These are phyloP conservation scores for Hydrozoanthus gracilis DNA, from an alignment of 92 coral and sea anemone genomes.

Conservation along the genomic window DNA sequence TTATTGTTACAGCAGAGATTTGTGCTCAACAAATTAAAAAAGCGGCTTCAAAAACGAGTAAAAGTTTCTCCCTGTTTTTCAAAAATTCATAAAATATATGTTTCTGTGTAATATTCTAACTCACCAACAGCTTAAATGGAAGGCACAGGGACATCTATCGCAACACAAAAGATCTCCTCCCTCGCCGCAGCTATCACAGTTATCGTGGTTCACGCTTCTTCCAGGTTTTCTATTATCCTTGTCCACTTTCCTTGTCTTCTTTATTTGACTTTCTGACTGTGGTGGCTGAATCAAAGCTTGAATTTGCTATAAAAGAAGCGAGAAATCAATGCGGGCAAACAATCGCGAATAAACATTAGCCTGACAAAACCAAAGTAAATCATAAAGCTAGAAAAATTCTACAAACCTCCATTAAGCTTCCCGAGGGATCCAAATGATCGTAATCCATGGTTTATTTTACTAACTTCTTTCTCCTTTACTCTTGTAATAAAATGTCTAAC, in stretches of 20 bases:
- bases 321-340: conserved; percentile 43
- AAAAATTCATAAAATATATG: conserved; percentile 1
- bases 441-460: conserved; percentile 78
- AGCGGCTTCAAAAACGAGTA: neutral
- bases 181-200: conserved; percentile 99
- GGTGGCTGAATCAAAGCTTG: conserved; percentile 99
- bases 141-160: conserved; percentile 98
- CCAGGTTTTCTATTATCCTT: conserved; percentile 92
- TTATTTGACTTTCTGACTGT: conserved; percentile 78
- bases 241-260: conserved; percentile 78
- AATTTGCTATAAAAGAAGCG: conserved; percentile 77
- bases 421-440: conserved; percentile 97
- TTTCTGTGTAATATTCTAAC: conserved; percentile 16
- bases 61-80: neutral
- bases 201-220: conserved; percentile 92
- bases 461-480: conserved; percentile 21
- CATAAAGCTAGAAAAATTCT: conserved; percentile 22
- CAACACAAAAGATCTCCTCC: conserved; percentile 99
- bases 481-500: conserved; percentile 10
- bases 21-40: neutral
- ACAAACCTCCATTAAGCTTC: conserved; percentile 98
- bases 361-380: conserved; percentile 10
- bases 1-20: neutral
- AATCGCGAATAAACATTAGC: conserved; percentile 45
- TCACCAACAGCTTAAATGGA: conserved; percentile 97